Evolutionary conservation across 1,140 invertebrate species (phyloP), one percentile per base, ranked within the genome.

Genomic region (Cydia amplana): DNA sequence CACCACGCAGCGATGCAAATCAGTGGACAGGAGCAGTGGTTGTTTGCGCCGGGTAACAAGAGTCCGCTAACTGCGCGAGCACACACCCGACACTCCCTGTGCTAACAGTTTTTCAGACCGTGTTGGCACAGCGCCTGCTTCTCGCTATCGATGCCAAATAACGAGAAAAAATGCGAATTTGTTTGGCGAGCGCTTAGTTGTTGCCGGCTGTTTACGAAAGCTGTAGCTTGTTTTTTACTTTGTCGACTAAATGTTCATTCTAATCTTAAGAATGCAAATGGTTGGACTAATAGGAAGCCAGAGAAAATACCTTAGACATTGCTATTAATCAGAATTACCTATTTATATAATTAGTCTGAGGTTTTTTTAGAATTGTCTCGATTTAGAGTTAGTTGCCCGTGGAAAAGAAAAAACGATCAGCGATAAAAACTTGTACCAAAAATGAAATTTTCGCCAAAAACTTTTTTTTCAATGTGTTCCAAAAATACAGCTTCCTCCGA

Each of bases 31-130:
- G 77, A 81, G 72, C 83, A 85, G 77, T 82, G 75, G 74, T 78
- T 82, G 85, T 83, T 76, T 46, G 43, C 43, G 14, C 43, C 43
- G 43, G 43, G 43, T 46, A 46, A 46, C 14, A 16, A 46, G 43
- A 46, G 43, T 46, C 43, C 74, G 87, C 89, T 92, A 91, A 92
- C 85, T 79, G 81, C 60, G 73, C 74, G 76, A 49, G 79, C 83
- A 91, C 87, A 92, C 88, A 89, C 76, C 81, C 79, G 78, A 82
- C 82, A 82, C 82, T 84, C 82, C 77, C 83, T 83, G 77, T 80
- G 75, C 82, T 83, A 82, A 88, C 82, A 84, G 16, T 74, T 84
- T 87, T 85, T 84, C 75, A 77, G 60, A n/a, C 76, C 70, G 63
- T 75, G 65, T 84, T 82, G 77, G 43, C 63, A 77, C 78, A 81